Evolutionary conservation across 2,113 vertebrate genomes (phyloP), one percentile per base, ranked within the genome.

Genomic region (Pipa parva): DNA sequence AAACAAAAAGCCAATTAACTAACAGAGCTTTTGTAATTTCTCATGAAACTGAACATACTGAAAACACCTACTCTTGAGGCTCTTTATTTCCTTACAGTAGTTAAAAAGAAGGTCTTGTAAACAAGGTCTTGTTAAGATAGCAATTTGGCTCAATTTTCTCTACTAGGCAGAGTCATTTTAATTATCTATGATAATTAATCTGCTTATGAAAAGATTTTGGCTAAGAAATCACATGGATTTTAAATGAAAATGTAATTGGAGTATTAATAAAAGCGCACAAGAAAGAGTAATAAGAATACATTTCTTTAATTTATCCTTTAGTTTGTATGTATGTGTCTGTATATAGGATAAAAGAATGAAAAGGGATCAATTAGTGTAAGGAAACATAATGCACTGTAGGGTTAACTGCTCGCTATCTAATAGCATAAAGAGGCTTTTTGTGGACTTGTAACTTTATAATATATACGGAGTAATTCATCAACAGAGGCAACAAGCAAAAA

Each of bases 21-120:
- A 68, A 68, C 33, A 39, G 18, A 15, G 42, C 15, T 51, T 63
- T 42, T 54, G 28, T 54, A 26, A 63, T 51, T 49, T 27, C 46
- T 59, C 18, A 50, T 51, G 64, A 50, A 68, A 37, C 26, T 49
- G 21, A 50, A 51, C 25, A 24, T 28, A 50, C 33, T 68, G 45
- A 31, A 51, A 57, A 17, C 27, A 42, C 33, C 25, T 68, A 24
- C 56, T 56, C 56, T 50, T 51, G 55, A 46, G 64, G 29, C 56
- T 68, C 55, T 59, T 68, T 68, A 68, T 68, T 37, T 49, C 56
- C 55, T 50, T 59, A 59, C 64, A 37, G 55, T 59, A 68, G 59
- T 45, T 68, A 59, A 68, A 68, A 68, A 50, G 13, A 51, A 68
- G 55, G 64, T 59, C 45, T 68, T 59, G 64, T 68, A 59, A 68